Base-by-base conservation (phyloP, 2,113 vertebrate species). In the Scortum barcoo region DNA sequence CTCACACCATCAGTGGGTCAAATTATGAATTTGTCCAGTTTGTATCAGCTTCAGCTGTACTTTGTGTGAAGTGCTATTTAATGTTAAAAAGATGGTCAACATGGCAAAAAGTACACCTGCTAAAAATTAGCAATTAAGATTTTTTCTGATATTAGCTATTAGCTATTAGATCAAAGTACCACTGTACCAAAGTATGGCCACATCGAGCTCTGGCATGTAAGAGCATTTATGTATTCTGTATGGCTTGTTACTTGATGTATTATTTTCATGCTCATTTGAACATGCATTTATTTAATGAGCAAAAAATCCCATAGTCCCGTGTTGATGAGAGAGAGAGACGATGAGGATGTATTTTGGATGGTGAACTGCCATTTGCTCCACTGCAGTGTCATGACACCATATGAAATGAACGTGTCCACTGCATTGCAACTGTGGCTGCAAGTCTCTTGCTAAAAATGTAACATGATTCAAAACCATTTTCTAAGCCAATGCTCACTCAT, bases 401-500 rank as follows among this genome's bases (percentile, higher is more conserved):
- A 24, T 20, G 33, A 38, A 74, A 69, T 72, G n/a, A 85, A 68
- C 72, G 62, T 50, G 63, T 48, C 48, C 65, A 67, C 40, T 3
- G 10, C 57, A 63, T 62, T 67, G 48, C 58, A 76, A 33, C 28
- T 44, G 24, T 44, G n/a, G 66, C 28, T 60, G 60, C 13, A 78
- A 81, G 80, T 50, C 30, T 56, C 26, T 36, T 51, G 30, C 57
- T 66, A 74, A 71, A 61, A 74, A 61, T 84, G 42, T 76, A 62
- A 63, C 16, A 19, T 36, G 53, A 79, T 53, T 79, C 51, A 3
- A 50, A 74, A 33, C 4, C 8, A 17, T 46, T 70, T 76, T 22
- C 40, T 11, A 57, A 73, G 51, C 26, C 17, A 19, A 20, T 44
- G 42, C n/a, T 58, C 9, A 68, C 16, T 51, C 38, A 24, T 54